phyloP scores from a whole-genome alignment of 2,113 vertebrate species.

The Notechis scutatus region DNA sequence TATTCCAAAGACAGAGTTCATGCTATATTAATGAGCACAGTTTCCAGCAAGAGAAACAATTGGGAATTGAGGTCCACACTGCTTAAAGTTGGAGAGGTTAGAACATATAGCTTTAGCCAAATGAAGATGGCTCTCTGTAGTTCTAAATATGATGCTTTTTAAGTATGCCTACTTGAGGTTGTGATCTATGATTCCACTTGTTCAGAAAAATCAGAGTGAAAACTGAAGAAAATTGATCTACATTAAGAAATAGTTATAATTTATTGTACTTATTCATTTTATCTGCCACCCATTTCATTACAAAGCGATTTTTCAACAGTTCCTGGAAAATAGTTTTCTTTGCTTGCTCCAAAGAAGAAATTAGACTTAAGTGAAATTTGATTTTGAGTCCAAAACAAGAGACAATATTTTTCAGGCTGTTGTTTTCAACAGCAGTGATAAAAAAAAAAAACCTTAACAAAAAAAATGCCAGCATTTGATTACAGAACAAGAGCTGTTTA shows the following conservation, averaged over 20 bases:
- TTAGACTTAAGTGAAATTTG: background rate
- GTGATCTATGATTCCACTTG: background rate
- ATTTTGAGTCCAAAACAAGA: background rate
- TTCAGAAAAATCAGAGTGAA: background rate
- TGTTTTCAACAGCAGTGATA: background rate
- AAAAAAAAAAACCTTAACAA: background rate
- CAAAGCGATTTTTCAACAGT: background rate
- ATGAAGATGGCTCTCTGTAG: background rate
- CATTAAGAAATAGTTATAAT: background rate
- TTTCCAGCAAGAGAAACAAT: background rate
- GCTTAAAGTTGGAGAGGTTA: background rate
- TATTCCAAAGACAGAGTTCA: background rate
- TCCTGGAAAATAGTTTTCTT: background rate
- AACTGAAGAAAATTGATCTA: background rate
- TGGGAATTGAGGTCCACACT: background rate
- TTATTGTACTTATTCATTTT: background rate
- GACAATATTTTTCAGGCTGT: background rate
- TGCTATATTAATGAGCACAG: background rate
- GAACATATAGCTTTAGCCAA: background rate
- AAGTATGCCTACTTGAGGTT: background rate
- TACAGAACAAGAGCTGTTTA: background rate
- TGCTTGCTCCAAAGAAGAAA: background rate
- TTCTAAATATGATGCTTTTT: background rate
- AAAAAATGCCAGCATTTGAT: background rate
- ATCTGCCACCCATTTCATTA: background rate